Base-by-base conservation (phyloP, 2,888 invertebrate genomes). In the Parascotia fuliginaria region DNA sequence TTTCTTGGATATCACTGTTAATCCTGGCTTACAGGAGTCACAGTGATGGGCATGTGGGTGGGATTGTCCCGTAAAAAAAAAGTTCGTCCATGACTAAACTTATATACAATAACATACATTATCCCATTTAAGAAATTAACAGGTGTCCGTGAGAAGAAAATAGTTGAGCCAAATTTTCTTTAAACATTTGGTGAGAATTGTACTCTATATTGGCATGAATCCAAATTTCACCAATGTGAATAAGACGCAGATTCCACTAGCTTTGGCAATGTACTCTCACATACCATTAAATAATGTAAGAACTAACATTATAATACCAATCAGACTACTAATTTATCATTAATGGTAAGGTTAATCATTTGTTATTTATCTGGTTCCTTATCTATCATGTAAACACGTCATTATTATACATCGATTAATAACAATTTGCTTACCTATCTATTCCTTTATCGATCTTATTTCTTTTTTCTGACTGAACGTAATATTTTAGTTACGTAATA, bases 101-200 rank as follows among this genome's bases (percentile, higher is more conserved):
- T n/a, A n/a, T n/a, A n/a, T n/a, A n/a, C n/a, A n/a, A n/a, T 24
- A 6, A 24, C 5, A 1, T 13, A 27, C 55, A 52, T 52, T 34
- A 46, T 60, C 28, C 28, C 16, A 59, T 50, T 44, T 13, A 58
- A 71, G 66, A 76, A 68, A 75, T 67, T 65, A 77, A 70, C 81
- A 85, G 81, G 82, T 87, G 85, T 71, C 77, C 79, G 75, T 75
- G 75, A 68, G 74, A 75, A 75, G 75, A 78, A 77, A 82, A 81
- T 81, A 83, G 80, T 83, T 83, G 86, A 85, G 88, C 89, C 90
- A 89, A 90, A 80, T 81, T 81, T 79, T 84, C 75, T 70, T 73
- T 66, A 73, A 78, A 78, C 72, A 80, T 76, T 42, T 65, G 67
- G 70, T 77, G 72, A 78, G 80, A 80, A 79, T 81, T 80, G 74